Conservation (phyloP, 2,797 vertebrate species). For the Leptatherina wallacei region DNA sequence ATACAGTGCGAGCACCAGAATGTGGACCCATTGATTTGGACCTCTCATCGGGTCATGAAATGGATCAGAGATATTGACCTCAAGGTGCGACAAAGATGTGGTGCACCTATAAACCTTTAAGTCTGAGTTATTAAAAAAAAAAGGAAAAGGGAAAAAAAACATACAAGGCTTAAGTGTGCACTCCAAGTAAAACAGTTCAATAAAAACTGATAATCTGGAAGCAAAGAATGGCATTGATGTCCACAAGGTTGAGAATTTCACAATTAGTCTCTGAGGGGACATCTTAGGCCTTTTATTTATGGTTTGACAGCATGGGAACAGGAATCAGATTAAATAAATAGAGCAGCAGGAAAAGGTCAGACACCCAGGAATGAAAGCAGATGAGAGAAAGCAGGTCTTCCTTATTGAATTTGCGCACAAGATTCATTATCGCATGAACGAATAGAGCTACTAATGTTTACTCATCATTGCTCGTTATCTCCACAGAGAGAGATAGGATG, state of each 20-base stretch:
- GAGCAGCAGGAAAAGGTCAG: not conserved
- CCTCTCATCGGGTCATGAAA: slow-evolving; percentile 87
- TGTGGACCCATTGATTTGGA: slow-evolving; percentile 87
- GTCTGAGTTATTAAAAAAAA: not conserved
- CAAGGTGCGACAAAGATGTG: slow-evolving; percentile 79
- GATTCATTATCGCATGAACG: not conserved
- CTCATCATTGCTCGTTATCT: slow-evolving; percentile 2
- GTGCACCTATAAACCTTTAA: not conserved
- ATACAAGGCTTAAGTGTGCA: not conserved
- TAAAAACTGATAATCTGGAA: not conserved
- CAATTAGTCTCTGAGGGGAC: not conserved
- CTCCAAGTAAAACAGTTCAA: not conserved
- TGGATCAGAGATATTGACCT: slow-evolving; percentile 90
- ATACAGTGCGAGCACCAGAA: slow-evolving; percentile 87
- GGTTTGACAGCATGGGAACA: not conserved
- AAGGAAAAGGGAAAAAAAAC: not conserved
- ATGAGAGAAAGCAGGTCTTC: not conserved
- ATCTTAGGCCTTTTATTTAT: not conserved
- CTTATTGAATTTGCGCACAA: not conserved
- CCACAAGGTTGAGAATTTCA: not conserved
- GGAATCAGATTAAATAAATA: not conserved
- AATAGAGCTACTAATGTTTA: slow-evolving; percentile 28
- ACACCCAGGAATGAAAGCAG: not conserved
- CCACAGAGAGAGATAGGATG: slow-evolving; percentile 22
- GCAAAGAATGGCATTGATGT: not conserved